A percentile compares a stretch with the other conserved stretches of the same genome.
Evolutionary conservation across 2,113 vertebrate species (phyloP).

Genomic region (Egretta garzetta): DNA sequence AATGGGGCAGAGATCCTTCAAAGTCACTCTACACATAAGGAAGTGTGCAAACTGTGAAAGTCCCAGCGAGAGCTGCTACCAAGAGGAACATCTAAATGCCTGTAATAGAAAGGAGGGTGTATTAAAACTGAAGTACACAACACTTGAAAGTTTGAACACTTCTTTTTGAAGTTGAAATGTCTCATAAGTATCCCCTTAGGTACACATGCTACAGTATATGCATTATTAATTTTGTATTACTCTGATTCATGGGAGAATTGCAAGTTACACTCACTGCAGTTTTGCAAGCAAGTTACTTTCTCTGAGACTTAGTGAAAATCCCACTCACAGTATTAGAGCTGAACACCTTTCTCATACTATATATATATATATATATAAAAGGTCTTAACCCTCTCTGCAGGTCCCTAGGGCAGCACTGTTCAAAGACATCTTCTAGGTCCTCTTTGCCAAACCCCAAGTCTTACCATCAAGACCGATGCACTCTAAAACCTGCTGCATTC

Average conservation of each 20-base stretch:
- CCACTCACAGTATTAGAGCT: neutral
- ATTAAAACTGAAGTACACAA: neutral
- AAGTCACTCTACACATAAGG: neutral
- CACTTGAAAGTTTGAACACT: neutral
- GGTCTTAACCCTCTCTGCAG: neutral
- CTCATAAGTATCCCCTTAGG: neutral
- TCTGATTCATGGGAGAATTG: neutral
- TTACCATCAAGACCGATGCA: neutral
- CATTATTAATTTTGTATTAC: neutral
- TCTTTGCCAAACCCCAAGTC: neutral
- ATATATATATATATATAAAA: neutral
- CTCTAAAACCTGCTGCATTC: neutral
- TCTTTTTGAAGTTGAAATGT: neutral
- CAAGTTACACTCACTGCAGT: neutral
- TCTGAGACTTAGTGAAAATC: neutral
- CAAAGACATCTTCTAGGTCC: neutral
- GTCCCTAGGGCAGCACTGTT: neutral
- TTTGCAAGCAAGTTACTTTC: slow-evolving; percentile 4
- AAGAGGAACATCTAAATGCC: neutral
- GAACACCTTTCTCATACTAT: neutral
- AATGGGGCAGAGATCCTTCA: neutral
- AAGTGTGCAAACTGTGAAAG: neutral
- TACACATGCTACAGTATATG: neutral
- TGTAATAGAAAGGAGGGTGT: neutral
- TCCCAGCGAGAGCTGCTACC: neutral